Percentiles rank a stretch among this genome's conserved stretches.
phyloP scores from a whole-genome alignment of 2,888 invertebrate genomes.

The Drosophila testacea region DNA sequence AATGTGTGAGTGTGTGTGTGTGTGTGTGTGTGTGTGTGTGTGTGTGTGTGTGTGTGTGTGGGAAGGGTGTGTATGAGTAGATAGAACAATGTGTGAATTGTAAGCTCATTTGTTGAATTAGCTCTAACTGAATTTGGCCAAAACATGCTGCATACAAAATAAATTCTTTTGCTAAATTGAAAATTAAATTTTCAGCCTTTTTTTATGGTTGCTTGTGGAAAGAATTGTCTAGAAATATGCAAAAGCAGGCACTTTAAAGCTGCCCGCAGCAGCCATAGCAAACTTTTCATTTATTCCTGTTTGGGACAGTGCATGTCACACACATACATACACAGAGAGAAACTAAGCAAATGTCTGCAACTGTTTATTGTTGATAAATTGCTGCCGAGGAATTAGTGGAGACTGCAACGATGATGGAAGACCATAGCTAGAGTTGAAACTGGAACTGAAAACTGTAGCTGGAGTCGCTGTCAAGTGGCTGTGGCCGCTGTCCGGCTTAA shows the following conservation, averaged over 20 bases:
- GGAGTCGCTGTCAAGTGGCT: slow-evolving; percentile 61
- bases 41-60: slow-evolving; percentile 12
- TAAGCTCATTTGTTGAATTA: slow-evolving; percentile 78
- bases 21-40: slow-evolving; percentile 8
- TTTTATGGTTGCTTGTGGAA: neutral
- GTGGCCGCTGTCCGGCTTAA: slow-evolving; percentile 48
- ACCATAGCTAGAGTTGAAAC: slow-evolving; percentile 48
- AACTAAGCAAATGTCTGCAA: slow-evolving; percentile 80
- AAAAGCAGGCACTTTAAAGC: slow-evolving; percentile 57
- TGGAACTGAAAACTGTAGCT: slow-evolving; percentile 35
- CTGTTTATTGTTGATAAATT: slow-evolving; percentile 83
- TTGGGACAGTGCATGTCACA: slow-evolving; percentile 75
- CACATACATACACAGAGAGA: slow-evolving; percentile 32
- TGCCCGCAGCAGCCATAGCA: slow-evolving; percentile 62
- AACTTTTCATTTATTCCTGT: slow-evolving; percentile 80
- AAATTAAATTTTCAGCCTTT: slow-evolving; percentile 25
- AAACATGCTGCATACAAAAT: slow-evolving; percentile 50
- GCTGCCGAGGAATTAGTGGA: slow-evolving; percentile 80
- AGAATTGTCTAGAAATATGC: slow-evolving; percentile 3
- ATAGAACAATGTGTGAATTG: slow-evolving; percentile 75
- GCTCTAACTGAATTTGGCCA: slow-evolving; percentile 63
- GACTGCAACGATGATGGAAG: slow-evolving; percentile 75
- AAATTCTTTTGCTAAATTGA: slow-evolving; percentile 15
- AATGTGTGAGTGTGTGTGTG: slow-evolving; percentile 4
- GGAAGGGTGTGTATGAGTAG: slow-evolving; percentile 11